Conservation (phyloP, 2,113 vertebrate genomes). For the Peromyscus californicus region DNA sequence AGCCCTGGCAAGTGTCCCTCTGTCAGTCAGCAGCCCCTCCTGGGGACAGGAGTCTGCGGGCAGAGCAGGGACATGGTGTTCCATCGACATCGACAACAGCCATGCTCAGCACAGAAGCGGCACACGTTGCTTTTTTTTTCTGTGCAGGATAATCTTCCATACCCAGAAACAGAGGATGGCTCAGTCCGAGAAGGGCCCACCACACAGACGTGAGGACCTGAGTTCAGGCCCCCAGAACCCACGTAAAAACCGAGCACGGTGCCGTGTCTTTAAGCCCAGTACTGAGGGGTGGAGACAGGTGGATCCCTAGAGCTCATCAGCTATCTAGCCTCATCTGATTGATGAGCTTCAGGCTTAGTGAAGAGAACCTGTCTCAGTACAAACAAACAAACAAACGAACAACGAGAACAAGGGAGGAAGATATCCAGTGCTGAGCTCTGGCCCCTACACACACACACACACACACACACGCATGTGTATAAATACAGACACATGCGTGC, state of each 20-base stretch:
- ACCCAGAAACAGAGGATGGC: not conserved
- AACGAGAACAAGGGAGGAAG: not conserved
- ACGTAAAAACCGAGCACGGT: not conserved
- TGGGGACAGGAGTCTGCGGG: not conserved
- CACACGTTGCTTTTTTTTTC: not conserved
- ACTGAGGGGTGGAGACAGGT: not conserved
- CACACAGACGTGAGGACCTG: no score
- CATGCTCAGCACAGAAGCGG: not conserved
- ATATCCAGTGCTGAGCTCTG: not conserved
- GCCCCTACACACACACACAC: no score
- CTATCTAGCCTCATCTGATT: not conserved
- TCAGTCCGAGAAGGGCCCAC: not conserved
- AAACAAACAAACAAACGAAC: not conserved
- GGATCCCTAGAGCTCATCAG: not conserved
- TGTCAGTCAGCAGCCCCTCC: not conserved
- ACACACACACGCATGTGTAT: no score
- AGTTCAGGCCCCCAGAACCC: not conserved
- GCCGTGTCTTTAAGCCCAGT: not conserved
- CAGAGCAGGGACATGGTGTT: not conserved
- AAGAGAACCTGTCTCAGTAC: not conserved
- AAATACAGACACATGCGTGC: not conserved
- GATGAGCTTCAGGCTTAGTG: not conserved
- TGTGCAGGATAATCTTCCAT: not conserved
- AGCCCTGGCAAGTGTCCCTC: not conserved
- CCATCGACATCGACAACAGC: not conserved